These are phyloP conservation scores for Onchidella celtica DNA, from an alignment of 2,888 invertebrate genomes.

Conservation along the genomic window DNA sequence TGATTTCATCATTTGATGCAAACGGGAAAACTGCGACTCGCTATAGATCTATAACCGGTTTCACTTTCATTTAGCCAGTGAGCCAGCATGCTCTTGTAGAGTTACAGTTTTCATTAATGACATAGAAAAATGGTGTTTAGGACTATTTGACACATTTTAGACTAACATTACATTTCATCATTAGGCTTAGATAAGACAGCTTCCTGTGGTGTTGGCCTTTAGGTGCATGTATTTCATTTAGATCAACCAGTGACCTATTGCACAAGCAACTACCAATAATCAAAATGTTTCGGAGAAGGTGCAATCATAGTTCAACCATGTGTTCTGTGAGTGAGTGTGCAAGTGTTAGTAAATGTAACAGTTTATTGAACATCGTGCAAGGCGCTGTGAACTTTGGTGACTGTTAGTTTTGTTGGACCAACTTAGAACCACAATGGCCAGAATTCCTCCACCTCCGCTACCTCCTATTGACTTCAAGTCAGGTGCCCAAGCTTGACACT, in stretches of 20 bases:
- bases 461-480: constrained; percentile 27
- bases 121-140: neutral
- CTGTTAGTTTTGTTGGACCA: neutral
- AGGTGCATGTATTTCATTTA: too few relatives aligned
- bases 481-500: neutral
- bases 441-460: constrained; percentile 16
- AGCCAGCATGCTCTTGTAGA: neutral
- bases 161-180: too few relatives aligned
- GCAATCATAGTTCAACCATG: constrained; percentile 16
- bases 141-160: neutral
- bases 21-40: constrained; percentile 19
- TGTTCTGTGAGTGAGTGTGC: too few relatives aligned
- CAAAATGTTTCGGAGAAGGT: constrained; percentile 23
- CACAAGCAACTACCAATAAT: neutral
- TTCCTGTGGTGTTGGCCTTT: too few relatives aligned
- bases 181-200: too few relatives aligned
- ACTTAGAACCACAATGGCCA: constrained; percentile 13
- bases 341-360: neutral
- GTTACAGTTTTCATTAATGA: neutral
- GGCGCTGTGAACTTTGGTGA: constrained; percentile 23
- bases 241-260: too few relatives aligned
- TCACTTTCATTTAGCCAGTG: neutral
- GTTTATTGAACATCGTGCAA: too few relatives aligned
- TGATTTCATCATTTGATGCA: constrained; percentile 38
- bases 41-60: neutral